phyloP scores from a whole-genome alignment of 2,113 vertebrate genomes.

The Ceyx melanurus region DNA sequence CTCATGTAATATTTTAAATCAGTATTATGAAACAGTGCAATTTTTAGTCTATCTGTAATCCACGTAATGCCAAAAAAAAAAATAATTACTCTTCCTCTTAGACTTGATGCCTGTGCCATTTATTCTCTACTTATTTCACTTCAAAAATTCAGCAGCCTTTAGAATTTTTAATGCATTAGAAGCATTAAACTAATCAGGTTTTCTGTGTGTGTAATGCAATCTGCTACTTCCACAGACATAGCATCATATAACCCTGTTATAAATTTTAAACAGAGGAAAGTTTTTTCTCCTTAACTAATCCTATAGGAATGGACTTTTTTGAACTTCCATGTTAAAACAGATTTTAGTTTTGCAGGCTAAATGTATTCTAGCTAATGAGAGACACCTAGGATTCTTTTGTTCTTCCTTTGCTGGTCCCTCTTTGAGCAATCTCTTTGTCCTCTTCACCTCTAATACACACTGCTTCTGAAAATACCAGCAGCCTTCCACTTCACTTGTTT shows the following conservation, averaged over 20 bases:
- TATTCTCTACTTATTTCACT: background rate
- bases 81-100: background rate
- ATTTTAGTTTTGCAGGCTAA: background rate
- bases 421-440: background rate
- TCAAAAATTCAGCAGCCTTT: slow-evolving; percentile 1
- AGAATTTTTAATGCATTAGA: background rate
- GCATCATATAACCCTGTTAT: background rate
- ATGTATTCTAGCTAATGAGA: background rate
- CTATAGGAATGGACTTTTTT: background rate
- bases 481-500: background rate
- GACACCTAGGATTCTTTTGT: background rate
- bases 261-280: background rate
- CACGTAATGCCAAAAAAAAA: background rate
- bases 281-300: background rate
- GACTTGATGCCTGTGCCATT: background rate
- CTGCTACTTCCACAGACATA: background rate
- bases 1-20: background rate
- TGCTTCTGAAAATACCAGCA: background rate
- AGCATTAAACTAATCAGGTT: background rate
- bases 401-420: background rate
- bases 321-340: background rate
- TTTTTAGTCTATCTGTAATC: background rate
- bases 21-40: background rate
- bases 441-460: background rate
- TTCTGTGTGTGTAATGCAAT: background rate